Percentiles rank a stretch among this genome's conserved stretches.
These are phyloP conservation scores for Gasteruption jaculator DNA, from an alignment of 2,888 invertebrate species.

Conservation along the genomic window DNA sequence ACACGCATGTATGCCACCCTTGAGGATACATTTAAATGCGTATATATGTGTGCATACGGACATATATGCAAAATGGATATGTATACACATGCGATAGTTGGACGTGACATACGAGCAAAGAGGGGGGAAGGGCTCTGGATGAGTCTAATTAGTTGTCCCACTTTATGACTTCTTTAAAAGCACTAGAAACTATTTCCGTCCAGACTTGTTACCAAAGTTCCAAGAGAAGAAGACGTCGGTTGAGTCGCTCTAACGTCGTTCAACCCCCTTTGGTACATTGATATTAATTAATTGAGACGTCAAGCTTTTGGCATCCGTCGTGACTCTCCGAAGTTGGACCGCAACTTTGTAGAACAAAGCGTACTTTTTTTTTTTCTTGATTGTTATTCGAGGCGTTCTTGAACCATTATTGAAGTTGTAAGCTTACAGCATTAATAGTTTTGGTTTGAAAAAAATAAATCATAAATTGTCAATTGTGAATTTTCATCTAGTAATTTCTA, in stretches of 20 bases:
- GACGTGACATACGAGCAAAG: conserved; percentile 19
- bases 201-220: no score
- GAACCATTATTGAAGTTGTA: no score
- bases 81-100: conserved; percentile 14
- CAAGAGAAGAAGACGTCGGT: no score
- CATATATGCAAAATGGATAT: conserved; percentile 9
- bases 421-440: no score
- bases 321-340: neutral
- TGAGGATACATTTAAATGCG: neutral
- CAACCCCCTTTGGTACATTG: no score
- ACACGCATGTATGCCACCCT: conserved; percentile 8
- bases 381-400: no score
- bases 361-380: neutral
- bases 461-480: no score
- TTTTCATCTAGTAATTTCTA: no score
- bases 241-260: no score
- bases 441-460: no score
- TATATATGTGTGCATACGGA: conserved; percentile 8
- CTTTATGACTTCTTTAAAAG: conserved; percentile 27
- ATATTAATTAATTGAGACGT: no score
- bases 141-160: conserved; percentile 34
- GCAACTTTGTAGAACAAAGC: conserved; percentile 6
- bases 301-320: neutral
- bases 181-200: conserved; percentile 22
- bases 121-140: conserved; percentile 22